phyloP scores from a whole-genome alignment of 1,140 invertebrate species.

The Spodoptera frugiperda region DNA sequence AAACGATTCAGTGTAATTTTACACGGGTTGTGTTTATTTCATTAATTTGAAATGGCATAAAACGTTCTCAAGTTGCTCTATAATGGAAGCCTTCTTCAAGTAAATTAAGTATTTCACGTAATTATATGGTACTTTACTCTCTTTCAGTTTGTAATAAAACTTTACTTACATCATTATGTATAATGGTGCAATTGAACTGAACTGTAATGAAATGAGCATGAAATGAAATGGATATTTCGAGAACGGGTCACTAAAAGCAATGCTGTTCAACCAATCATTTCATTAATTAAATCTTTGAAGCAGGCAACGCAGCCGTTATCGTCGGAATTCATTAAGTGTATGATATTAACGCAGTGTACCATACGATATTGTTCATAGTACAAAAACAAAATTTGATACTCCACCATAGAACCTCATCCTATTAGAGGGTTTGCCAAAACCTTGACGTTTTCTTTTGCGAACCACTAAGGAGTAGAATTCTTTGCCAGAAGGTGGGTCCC shows the following conservation, averaged over 20 bases:
- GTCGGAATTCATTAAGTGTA: background rate
- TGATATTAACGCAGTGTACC: background rate
- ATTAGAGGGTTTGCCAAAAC: too few species aligned
- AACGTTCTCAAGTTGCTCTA: background rate
- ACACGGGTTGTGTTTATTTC: conserved; percentile 26
- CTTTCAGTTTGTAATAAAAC: too few species aligned
- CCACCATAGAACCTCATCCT: too few species aligned
- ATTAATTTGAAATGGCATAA: conserved; percentile 14
- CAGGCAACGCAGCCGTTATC: background rate
- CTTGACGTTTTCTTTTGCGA: too few species aligned
- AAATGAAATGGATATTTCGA: conserved; percentile 32
- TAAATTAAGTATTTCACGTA: conserved; percentile 8
- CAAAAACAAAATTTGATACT: too few species aligned
- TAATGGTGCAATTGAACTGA: conserved; percentile 8
- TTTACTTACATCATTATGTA: conserved; percentile 12
- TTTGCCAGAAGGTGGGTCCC: too few species aligned
- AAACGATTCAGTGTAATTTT: conserved; percentile 1
- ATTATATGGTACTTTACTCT: too few species aligned
- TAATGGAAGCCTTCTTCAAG: conserved; percentile 27
- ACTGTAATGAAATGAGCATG: conserved; percentile 21
- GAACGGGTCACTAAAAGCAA: conserved; percentile 25
- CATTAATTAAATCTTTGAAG: conserved; percentile 33
- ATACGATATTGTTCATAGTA: too few species aligned
- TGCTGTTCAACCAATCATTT: conserved; percentile 17
- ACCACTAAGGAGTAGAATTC: too few species aligned